phyloP scores from a whole-genome alignment of 2,888 invertebrate species.

The Candidula unifasciata region DNA sequence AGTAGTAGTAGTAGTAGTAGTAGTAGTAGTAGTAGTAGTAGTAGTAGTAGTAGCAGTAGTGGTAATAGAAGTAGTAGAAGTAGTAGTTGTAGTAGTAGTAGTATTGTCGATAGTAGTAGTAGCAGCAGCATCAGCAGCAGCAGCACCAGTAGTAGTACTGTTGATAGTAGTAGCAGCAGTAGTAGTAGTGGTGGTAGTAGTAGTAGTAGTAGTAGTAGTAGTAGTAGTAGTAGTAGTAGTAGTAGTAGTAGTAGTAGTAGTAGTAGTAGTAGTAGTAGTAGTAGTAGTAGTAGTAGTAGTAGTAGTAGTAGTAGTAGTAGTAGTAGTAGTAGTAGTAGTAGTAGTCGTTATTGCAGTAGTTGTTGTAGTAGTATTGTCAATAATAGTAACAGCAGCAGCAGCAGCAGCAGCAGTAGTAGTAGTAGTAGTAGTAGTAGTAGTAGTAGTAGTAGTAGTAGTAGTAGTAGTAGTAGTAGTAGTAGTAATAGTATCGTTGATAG shows the following conservation, averaged over 20 bases:
- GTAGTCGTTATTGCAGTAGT: conserved; percentile 12
- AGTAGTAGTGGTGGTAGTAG: background rate
- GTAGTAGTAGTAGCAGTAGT: conserved; percentile 19
- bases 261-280: conserved; percentile 13
- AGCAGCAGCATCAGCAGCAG: no score
- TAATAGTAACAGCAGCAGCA: background rate
- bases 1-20: conserved; percentile 41
- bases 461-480: background rate
- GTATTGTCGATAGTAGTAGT: background rate
- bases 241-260: background rate
- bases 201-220: background rate
- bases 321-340: conserved; percentile 19
- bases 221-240: background rate
- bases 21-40: conserved; percentile 42
- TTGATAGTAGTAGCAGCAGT: background rate
- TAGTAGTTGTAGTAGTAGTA: background rate
- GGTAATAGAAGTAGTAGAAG: conserved; percentile 5
- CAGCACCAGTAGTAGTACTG: background rate
- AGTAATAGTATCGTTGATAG: no score
- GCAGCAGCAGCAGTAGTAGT: background rate
- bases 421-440: conserved; percentile 6
- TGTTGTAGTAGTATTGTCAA: conserved; percentile 7
- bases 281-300: conserved; percentile 6
- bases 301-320: conserved; percentile 24
- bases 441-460: conserved; percentile 19